Evolutionary conservation across 2,888 invertebrate genomes (phyloP), one percentile per base, ranked within the genome.

Genomic region (Hipparchia semele): DNA sequence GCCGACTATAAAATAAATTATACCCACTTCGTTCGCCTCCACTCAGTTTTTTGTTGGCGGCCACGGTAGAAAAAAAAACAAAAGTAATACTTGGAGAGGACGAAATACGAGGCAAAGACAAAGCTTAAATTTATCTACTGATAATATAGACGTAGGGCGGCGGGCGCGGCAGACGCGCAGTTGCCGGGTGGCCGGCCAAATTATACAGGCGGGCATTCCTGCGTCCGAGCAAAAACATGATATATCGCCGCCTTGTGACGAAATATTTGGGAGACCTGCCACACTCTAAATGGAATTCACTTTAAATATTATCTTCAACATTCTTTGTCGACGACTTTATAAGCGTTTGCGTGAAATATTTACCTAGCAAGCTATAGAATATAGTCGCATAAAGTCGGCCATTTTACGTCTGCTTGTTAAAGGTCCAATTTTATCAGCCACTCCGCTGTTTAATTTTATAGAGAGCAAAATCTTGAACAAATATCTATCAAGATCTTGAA

Each of bases 21-120:
- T 93, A 93, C 92, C 92, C 93, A 92, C 92, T 93, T 91, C 92
- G 91, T 89, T 92, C 90, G 92, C 89, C 87, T 92, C 91, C 88
- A 91, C 92, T 92, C 91, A 89, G 88, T 92, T 94, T 94, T 94
- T 94, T 92, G 92, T 93, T 88, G 88, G 88, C 88, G 84, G 87
- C 87, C 89, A 86, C 85, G 84, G 87, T 86, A 60, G 10, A 86
- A 87, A 87, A 90, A 89, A 88, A 88, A 88, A 90, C 87, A 91
- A 93, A 92, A 90, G 90, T 87, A 84, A 91, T 91, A 90, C 90
- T 87, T 91, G 87, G 87, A 90, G 90, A 92, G 91, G 91, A 92
- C 94, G 92, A 93, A 92, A 92, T 93, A 92, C 91, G 92, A 93
- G 89, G 90, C 92, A 93, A 93, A 94, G 94, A 94, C 94, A 93